A percentile compares a stretch with the other conserved stretches of the same genome.
phyloP scores from a whole-genome alignment of 2,113 vertebrate genomes.

The Rhinolophus sinicus region DNA sequence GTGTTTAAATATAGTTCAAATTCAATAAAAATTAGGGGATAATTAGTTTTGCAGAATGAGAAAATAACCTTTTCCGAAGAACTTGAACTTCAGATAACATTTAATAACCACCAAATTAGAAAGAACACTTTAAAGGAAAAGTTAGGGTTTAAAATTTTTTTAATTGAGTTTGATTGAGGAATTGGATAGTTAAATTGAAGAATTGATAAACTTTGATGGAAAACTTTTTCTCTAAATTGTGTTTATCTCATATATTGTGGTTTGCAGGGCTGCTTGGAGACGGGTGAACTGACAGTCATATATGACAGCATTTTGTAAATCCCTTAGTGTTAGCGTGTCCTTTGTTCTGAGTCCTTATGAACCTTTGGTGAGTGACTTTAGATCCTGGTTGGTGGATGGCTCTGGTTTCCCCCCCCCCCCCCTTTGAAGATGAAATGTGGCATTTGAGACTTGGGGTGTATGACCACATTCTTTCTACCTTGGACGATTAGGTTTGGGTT shows the following conservation, averaged over 20 bases:
- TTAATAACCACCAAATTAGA: neutral
- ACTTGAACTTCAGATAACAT: conserved; percentile 9
- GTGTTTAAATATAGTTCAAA: conserved; percentile 6
- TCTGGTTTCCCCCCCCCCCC: neutral
- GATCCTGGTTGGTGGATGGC: neutral
- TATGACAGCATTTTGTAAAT: neutral
- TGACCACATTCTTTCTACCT: neutral
- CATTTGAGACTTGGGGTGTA: neutral
- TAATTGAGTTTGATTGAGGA: neutral
- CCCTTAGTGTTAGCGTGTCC: neutral
- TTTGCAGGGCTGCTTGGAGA: neutral
- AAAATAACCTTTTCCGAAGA: conserved; percentile 20
- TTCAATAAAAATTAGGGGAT: neutral
- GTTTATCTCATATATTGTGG: neutral
- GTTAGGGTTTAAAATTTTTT: neutral
- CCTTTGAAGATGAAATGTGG: neutral
- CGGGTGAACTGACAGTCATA: neutral
- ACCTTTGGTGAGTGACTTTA: neutral
- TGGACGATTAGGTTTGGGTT: neutral
- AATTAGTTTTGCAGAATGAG: neutral
- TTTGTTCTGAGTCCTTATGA: neutral
- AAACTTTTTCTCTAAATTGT: neutral
- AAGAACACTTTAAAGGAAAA: conserved; percentile 14
- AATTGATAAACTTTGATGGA: conserved; percentile 5
- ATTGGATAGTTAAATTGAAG: no score